phyloP scores from a whole-genome alignment of 2,888 invertebrate genomes.

The Eupithecia tripunctaria region DNA sequence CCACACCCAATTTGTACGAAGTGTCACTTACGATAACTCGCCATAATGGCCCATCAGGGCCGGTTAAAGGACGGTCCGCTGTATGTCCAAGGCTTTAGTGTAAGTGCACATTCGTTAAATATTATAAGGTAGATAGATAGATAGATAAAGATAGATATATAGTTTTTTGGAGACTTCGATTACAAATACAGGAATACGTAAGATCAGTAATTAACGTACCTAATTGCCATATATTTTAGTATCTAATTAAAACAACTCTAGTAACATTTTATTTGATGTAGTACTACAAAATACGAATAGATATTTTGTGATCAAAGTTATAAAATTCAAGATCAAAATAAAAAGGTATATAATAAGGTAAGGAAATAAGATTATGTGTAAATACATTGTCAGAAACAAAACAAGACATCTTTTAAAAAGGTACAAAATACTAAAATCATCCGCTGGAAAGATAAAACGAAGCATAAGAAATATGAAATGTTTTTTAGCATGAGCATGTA shows the following conservation, averaged over 20 bases:
- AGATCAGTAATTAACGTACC: no score
- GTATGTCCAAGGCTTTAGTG: conserved; percentile 18
- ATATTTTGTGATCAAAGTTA: neutral
- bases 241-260: neutral
- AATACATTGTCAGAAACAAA: neutral
- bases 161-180: neutral
- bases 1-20: conserved; percentile 60
- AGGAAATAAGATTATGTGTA: neutral
- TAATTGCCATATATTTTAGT: neutral
- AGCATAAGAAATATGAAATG: neutral
- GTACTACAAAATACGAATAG: neutral
- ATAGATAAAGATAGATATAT: no score
- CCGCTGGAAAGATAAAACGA: neutral
- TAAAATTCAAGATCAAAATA: neutral
- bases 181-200: neutral
- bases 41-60: conserved; percentile 62
- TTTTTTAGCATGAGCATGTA: conserved; percentile 16
- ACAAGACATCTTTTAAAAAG: neutral
- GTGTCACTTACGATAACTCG: conserved; percentile 64
- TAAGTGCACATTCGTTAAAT: neutral
- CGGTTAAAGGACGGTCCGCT: conserved; percentile 50
- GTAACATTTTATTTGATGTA: neutral
- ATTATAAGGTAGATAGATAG: no score
- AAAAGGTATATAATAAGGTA: neutral
- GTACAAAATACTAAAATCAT: neutral